Percentiles rank a stretch among this genome's conserved stretches.
Evolutionary conservation across 1,140 invertebrate species (phyloP).

Genomic region (Xylocopa sonorina): DNA sequence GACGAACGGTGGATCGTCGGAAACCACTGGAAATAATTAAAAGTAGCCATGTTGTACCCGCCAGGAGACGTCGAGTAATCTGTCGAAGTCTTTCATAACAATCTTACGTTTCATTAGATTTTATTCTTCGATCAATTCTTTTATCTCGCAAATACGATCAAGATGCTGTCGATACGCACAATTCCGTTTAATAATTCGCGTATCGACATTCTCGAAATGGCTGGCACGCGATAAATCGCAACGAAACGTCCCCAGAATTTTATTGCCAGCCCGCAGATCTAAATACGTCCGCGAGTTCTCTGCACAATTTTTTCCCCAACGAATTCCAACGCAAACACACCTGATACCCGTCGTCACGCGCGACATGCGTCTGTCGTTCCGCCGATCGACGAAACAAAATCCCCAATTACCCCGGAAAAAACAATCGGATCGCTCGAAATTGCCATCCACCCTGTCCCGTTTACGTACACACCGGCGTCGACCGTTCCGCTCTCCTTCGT

Average conservation of each 20-base stretch:
- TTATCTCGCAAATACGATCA: no score
- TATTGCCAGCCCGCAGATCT: not conserved
- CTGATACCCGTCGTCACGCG: not conserved
- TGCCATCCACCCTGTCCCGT: not conserved
- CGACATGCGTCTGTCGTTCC: constrained; percentile 4
- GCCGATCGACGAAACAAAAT: constrained; percentile 22
- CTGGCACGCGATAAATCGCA: not conserved
- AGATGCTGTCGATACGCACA: no score
- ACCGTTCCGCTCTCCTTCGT: not conserved
- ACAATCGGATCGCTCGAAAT: constrained; percentile 13
- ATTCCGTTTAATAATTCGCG: no score
- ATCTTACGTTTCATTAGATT: not conserved
- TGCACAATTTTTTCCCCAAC: not conserved
- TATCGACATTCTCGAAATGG: no score
- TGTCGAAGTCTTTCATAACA: not conserved
- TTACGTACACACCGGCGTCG: not conserved
- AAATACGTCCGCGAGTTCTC: not conserved
- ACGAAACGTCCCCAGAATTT: not conserved
- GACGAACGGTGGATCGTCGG: constrained; percentile 2
- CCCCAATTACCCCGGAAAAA: constrained; percentile 32
- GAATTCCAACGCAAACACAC: not conserved
- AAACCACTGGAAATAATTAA: constrained; percentile 34
- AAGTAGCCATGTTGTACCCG: not conserved
- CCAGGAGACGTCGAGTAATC: not conserved
- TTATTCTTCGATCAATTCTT: no score